Base-by-base conservation (phyloP, 2,113 vertebrate genomes). In the Chloropsis cyanopogon region DNA sequence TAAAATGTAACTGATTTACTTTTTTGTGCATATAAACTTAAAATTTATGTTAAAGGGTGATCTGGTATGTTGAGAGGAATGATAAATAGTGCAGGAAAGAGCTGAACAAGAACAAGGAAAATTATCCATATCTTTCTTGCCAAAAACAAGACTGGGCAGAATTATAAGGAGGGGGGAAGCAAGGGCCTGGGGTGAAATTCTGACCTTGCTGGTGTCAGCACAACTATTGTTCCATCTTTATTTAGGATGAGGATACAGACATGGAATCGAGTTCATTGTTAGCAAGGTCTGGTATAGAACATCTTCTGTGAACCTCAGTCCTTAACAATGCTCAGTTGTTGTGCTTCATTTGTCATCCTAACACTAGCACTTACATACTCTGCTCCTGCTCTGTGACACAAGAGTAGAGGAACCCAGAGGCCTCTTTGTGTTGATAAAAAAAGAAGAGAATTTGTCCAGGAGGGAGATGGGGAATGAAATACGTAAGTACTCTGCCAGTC, bases 131-230 rank as follows among this genome's bases (percentile, higher is more conserved):
- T 73, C 22, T 77, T 92, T 83, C 72, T 70, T 93, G 80, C 68
- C 77, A 77, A 73, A 70, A 77, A 35, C 72, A 78, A 86, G 86
- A 92, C 81, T 84, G 47, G 60, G 77, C 89, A 86, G 52, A 93
- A 73, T 54, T 78, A 59, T 10, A 59, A 84, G 56, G 50, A 95
- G 75, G 29, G 21, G 18, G 42, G 78, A 92, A 23, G 14, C 21
- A 81, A 78, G 19, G 29, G 76, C 82, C 66, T 72, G n/a, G n/a
- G 52, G 60, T 92, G 56, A 63, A 42, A 88, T 73, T 92, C 83
- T 83, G 89, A 66, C 83, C 83, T 69, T 72, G 82, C 66, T 92
- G 42, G 7, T 88, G 59, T 83, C 76, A 88, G 83, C 89, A 35
- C 46, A 80, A 53, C 59, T 88, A 37, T 64, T 57, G 20, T 69